Evolutionary conservation across 2,888 invertebrate species (phyloP), one percentile per base, ranked within the genome.

Genomic region (Cistogaster globosa): DNA sequence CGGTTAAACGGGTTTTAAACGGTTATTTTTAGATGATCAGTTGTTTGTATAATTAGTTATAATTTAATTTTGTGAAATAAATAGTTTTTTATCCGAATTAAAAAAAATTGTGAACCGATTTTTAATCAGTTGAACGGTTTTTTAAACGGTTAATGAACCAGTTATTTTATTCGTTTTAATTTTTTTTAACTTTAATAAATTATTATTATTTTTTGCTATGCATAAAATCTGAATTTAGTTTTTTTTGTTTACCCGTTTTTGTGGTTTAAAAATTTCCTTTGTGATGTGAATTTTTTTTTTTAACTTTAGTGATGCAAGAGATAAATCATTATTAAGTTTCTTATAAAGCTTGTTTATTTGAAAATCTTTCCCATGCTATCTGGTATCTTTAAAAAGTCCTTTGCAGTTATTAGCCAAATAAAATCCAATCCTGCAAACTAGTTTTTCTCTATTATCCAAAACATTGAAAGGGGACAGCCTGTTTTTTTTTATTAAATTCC

Each of bases 381-480:
- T 22, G 36, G 0, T 62, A 11, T 36, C 60, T 58, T 68, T 67
- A 58, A 32, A 5, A n/a, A n/a, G 11, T 26, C 18, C 42, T 14
- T 42, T 68, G 14, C 22, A 53, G 22, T 36, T 77, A 60, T 77
- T 67, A 67, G 57, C 76, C 22, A 8, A 75, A 32, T 4, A 32
- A 32, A 63, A 18, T 26, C 0, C 45, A 45, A 55, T 9, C 2
- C 55, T 12, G 14, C 14, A 62, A 75, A 51, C 77, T 45, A 38
- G 77, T 68, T 77, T 51, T n/a, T 8, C 45, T 32, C 22, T 36
- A 45, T 20, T 11, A 51, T 7, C 62, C 11, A 42, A 42, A 1
- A 42, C 12, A 12, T 42, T 42, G 42, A 12, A 36, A 76, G 16
- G 16, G 16, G 16, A 57, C 57, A 20, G 65, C 32, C 48, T 53